phyloP scores from a whole-genome alignment of 2,797 vertebrate genomes.

The Ctenosaura bakeri region DNA sequence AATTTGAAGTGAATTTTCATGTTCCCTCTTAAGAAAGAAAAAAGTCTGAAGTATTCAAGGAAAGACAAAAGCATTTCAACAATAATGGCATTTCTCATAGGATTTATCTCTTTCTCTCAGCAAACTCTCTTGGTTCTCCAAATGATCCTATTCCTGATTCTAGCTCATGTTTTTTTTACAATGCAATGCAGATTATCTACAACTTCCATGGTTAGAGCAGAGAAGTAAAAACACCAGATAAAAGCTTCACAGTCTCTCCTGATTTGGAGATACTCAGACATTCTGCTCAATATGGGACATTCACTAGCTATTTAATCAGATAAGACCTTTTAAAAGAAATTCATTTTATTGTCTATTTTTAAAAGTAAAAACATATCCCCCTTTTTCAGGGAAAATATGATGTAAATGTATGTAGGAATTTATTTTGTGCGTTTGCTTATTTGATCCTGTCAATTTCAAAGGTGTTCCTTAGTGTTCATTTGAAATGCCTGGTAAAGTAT shows the following conservation, averaged over 20 bases:
- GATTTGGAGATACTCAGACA: not conserved
- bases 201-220: not conserved
- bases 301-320: not conserved
- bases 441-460: conserved; percentile 35
- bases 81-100: not conserved
- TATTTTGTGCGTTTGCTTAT: conserved; percentile 8
- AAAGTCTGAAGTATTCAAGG: not conserved
- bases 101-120: not conserved
- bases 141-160: not conserved
- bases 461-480: not conserved
- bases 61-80: not conserved
- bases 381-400: not conserved
- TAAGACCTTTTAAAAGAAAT: not conserved
- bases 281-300: not conserved
- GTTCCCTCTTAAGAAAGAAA: not conserved
- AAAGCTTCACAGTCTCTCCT: too few species aligned
- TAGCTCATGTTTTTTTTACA: not conserved
- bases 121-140: not conserved
- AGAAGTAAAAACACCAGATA: not conserved
- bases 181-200: not conserved
- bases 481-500: conserved; percentile 24
- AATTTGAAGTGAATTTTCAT: not conserved
- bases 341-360: not conserved
- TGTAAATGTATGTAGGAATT: not conserved
- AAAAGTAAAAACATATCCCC: not conserved